Conservation (phyloP, 2,797 vertebrate species). For the Champsocephalus esox region DNA sequence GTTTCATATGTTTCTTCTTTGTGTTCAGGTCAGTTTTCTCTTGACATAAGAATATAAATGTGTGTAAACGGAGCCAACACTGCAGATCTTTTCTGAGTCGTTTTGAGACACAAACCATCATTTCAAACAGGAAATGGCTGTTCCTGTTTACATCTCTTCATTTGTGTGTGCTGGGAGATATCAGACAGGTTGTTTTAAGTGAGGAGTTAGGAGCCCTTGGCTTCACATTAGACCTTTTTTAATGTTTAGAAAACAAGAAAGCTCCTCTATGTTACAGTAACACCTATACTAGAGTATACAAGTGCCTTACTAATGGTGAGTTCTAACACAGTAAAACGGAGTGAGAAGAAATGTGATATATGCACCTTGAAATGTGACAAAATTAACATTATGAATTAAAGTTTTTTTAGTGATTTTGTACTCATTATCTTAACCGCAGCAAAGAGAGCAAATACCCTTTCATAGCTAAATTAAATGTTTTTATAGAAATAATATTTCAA, state of each 20-base stretch:
- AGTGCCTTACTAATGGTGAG: constrained; percentile 68
- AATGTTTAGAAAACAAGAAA: constrained; percentile 43
- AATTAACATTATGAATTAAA: constrained; percentile 40
- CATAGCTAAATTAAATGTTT: constrained; percentile 59
- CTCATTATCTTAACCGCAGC: constrained; percentile 39
- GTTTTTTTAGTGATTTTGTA: constrained; percentile 45
- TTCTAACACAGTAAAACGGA: constrained; percentile 45
- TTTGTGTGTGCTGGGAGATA: constrained; percentile 25
- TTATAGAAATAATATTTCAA: constrained; percentile 59
- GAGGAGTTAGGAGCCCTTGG: constrained; percentile 5
- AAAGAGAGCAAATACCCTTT: constrained; percentile 17
- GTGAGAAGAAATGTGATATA: constrained; percentile 51
- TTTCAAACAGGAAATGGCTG: constrained; percentile 6
- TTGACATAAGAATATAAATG: constrained; percentile 13
- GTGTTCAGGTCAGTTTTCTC: constrained; percentile 44
- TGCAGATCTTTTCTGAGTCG: neutral
- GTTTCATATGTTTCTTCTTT: too few relatives aligned
- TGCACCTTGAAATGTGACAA: constrained; percentile 72
- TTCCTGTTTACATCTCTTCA: constrained; percentile 40
- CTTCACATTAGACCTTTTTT: constrained; percentile 22
- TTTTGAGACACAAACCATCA: neutral
- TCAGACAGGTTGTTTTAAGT: constrained; percentile 16
- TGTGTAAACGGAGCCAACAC: constrained; percentile 9
- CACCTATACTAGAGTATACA: constrained; percentile 41
- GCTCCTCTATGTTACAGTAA: constrained; percentile 71